Evolutionary conservation across 2,888 invertebrate species (phyloP).

Genomic region (Scaptomyza cyrtandrae): DNA sequence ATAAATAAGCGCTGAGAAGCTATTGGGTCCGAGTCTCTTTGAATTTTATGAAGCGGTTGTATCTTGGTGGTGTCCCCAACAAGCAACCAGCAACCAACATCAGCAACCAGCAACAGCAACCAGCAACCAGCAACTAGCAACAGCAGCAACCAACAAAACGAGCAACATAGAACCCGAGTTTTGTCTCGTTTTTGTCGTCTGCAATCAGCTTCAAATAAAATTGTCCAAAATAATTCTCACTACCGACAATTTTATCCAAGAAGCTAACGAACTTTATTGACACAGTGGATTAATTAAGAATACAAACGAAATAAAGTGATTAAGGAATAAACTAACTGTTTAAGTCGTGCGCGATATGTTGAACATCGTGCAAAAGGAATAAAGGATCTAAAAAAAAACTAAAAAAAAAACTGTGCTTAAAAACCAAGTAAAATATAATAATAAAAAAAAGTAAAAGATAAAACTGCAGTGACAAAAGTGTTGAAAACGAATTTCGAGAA

Average conservation of each 20-base stretch:
- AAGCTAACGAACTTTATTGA: constrained; percentile 64
- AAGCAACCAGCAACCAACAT: constrained; percentile 35
- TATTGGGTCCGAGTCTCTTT: constrained; percentile 85
- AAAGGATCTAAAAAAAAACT: constrained; percentile 46
- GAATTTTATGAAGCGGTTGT: constrained; percentile 85
- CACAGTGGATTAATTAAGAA: constrained; percentile 57
- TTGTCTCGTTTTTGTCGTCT: constrained; percentile 49
- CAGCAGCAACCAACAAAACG: constrained; percentile 22
- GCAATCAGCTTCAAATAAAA: constrained; percentile 53
- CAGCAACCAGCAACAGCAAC: constrained; percentile 33
- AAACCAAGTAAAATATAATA: constrained; percentile 33
- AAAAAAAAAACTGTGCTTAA: too few relatives aligned
- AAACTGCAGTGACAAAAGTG: constrained; percentile 66
- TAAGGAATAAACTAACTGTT: constrained; percentile 23
- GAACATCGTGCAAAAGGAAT: constrained; percentile 44
- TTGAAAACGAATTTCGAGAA: constrained; percentile 27
- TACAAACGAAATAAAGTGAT: constrained; percentile 32
- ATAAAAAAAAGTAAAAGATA: constrained; percentile 17
- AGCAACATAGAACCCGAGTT: constrained; percentile 55
- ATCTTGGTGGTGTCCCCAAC: constrained; percentile 79
- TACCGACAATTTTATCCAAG: constrained; percentile 41
- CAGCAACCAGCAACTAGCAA: constrained; percentile 27
- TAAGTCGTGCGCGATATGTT: constrained; percentile 67
- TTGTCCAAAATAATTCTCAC: constrained; percentile 42
- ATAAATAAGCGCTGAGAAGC: constrained; percentile 85